A percentile compares a stretch with the other conserved stretches of the same genome.
phyloP scores from a whole-genome alignment of 2,888 invertebrate species.

The Brachyptera putata region DNA sequence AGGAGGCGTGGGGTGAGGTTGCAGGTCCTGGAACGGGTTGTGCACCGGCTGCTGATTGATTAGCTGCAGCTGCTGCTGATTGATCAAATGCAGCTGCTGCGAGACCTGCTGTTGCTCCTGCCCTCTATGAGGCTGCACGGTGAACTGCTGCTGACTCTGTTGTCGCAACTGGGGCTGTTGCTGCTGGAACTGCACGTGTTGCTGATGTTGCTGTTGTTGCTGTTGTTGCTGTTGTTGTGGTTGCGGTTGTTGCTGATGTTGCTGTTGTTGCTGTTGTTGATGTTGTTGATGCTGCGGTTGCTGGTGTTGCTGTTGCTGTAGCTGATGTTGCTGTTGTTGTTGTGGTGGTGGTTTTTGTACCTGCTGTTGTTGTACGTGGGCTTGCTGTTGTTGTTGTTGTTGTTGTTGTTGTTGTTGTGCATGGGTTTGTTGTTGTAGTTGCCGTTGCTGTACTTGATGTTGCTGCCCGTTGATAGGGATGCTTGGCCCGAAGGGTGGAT shows the following conservation, averaged over 20 bases:
- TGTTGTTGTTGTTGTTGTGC: constrained; percentile 13
- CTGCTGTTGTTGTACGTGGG: no score
- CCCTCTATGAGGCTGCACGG: no score
- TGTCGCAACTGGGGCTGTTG: constrained; percentile 33
- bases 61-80: no score
- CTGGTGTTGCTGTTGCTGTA: constrained; percentile 20
- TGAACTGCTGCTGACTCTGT: no score
- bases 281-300: constrained; percentile 28
- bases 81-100: no score
- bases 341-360: constrained; percentile 3
- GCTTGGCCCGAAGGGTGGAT: not conserved
- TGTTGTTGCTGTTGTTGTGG: constrained; percentile 20
- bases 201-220: constrained; percentile 24
- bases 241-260: constrained; percentile 30
- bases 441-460: constrained; percentile 30
- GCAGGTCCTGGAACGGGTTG: constrained; percentile 35
- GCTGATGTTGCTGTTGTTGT: constrained; percentile 21
- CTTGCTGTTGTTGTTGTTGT: no score
- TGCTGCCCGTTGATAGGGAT: no score
- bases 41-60: no score
- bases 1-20: constrained; percentile 27
- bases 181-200: not conserved
- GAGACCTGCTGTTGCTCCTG: no score
- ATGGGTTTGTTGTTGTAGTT: constrained; percentile 28
- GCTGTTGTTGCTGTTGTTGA: constrained; percentile 31